phyloP scores from a whole-genome alignment of 2,888 invertebrate species.

The Drosophila colorata region DNA sequence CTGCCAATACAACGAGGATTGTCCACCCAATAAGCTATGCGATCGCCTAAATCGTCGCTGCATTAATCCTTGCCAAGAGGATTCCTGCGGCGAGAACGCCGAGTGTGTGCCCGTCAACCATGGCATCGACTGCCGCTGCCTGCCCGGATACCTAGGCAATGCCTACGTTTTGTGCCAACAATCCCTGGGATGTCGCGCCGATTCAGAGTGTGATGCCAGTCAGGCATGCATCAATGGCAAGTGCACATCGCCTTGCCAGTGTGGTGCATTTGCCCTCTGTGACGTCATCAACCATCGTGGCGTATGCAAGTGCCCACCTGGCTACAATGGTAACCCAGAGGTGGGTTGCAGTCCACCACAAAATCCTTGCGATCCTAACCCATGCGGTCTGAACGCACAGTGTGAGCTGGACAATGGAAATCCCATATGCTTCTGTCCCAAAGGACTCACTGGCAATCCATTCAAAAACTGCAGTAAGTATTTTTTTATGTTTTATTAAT shows the following conservation, averaged over 20 bases:
- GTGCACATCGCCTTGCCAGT: constrained; percentile 92
- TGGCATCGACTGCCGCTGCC: constrained; percentile 91
- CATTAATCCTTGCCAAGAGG: constrained; percentile 92
- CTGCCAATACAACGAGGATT: constrained; percentile 96
- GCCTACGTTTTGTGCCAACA: constrained; percentile 89
- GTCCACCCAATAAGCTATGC: constrained; percentile 93
- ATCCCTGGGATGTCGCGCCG: constrained; percentile 90
- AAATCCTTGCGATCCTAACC: constrained; percentile 93
- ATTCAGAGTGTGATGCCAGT: constrained; percentile 90
- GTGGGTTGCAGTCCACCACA: constrained; percentile 90
- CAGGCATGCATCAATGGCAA: constrained; percentile 92
- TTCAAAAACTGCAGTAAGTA: constrained; percentile 95
- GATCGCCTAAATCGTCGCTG: constrained; percentile 94
- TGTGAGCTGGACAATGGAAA: constrained; percentile 94
- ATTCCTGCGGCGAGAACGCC: constrained; percentile 93
- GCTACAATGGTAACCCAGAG: constrained; percentile 92
- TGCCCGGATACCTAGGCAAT: constrained; percentile 91
- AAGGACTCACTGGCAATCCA: constrained; percentile 95
- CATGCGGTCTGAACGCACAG: constrained; percentile 94
- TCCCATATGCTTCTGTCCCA: constrained; percentile 95
- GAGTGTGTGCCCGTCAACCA: constrained; percentile 92
- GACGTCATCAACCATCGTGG: constrained; percentile 92
- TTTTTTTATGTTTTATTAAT: not conserved
- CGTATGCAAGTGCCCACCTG: constrained; percentile 92
- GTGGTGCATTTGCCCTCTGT: constrained; percentile 92